Base-by-base conservation (phyloP, 1,140 invertebrate genomes). In the Drosophila athabasca region DNA sequence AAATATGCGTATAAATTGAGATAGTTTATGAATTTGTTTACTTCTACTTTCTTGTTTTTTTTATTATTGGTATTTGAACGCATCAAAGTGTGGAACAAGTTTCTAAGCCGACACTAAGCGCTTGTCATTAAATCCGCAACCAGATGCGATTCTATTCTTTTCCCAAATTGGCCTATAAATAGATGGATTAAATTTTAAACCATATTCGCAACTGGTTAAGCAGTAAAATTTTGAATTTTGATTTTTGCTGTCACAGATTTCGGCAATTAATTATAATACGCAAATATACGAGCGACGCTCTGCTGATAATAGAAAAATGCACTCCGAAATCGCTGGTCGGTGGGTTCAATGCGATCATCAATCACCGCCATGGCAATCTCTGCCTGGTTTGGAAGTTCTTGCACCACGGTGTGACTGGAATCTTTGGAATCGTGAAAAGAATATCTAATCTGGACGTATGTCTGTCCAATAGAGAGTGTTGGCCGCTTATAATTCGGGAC, bases 331-430 rank as follows among this genome's bases (percentile, higher is more conserved):
- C 19, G 24, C 24, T 31, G n/a, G 49, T 3, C 57, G 15, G 24
- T 35, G 43, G 29, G 71, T 74, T 75, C 71, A 75, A 49, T 50
- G 71, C 29, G 53, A 52, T 35, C 54, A 75, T 74, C 9, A 75
- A 66, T 75, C 71, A 65, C 15, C 17, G 4, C 2, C 31, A 26
- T 8, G 48, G 61, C 73, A 54, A 55, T 73, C 46, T 53, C 35
- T 19, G 26, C n/a, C 17, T 8, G 17, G 13, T 26, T 70, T 1
- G 3, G 8, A 5, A 60, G 8, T 5, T 59, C 26, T 41, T 1
- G 31, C 9, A 49, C 70, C 71, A 74, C 65, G 31, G 70, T 74
- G 13, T 15, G 31, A 3, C 13, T 48, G n/a, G 8, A 53, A 39
- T 43, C 6, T 15, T 15, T 9, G 15, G 46, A 70, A 57, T 59